Base-by-base conservation (phyloP, 1,140 invertebrate genomes). In the Orius insidiosus region DNA sequence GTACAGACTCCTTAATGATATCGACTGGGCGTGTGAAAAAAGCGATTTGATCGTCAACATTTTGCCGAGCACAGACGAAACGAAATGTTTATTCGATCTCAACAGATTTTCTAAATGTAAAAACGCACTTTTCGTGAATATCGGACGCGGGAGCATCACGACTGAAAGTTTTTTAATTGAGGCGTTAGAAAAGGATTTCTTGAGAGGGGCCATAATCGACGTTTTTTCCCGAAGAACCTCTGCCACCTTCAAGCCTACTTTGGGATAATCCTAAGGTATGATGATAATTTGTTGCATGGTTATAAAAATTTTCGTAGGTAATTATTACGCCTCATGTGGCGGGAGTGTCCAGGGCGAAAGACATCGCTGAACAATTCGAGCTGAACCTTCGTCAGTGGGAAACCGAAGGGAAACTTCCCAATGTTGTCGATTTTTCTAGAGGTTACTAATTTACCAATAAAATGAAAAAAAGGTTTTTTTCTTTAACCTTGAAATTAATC, bases 31-130 rank as follows among this genome's bases (percentile, higher is more conserved):
- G 9, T 51, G 75, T 11, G 38, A 54, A 32, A 60, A 64, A 6
- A 69, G 67, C 58, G 71, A 76, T 58, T 75, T 75, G 52, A 54
- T 76, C 32, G 59, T 70, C 35, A 73, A 65, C 55, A 56, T 72
- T 11, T 54, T 76, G 42, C 74, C 73, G 16, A 61, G 60, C 4
- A 74, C 70, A 1, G 45, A 56, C n/a, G 48, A 60, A n/a, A 75
- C 71, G 9, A 55, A 46, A 45, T 64, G 66, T 31, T 53, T 76
- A 16, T 55, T 76, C 18, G 66, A 66, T 14, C 16, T 10, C 1
- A 40, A 18, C 10, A 45, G 45, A 33, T 36, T 45, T 24, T 24
- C 18, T 14, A 11, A 56, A 56, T 55, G 54, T 36, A 62, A 56
- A 55, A 51, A 58, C 33, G 56, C 60, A 10, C 54, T 69, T 16